A percentile compares a stretch with the other conserved stretches of the same genome.
Conservation (phyloP, 2,113 vertebrate genomes). For the Neogale vison region DNA sequence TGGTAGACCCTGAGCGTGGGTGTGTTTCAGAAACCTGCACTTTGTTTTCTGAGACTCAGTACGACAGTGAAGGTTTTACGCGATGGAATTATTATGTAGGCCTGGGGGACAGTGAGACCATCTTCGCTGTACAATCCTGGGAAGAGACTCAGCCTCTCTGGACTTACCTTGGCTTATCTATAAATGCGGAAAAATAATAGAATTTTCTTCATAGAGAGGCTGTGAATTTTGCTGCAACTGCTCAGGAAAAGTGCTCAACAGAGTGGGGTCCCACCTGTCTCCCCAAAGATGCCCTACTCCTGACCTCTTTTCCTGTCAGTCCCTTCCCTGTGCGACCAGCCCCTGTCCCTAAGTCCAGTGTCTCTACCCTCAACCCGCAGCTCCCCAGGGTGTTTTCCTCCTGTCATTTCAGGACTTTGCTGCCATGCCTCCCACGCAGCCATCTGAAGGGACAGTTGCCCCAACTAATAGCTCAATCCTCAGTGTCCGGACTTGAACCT, state of each 20-base stretch:
- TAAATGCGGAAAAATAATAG: not conserved
- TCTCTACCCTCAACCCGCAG: not conserved
- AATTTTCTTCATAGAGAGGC: not conserved
- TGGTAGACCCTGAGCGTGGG: not conserved
- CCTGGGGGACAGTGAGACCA: not conserved
- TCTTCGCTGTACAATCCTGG: not conserved
- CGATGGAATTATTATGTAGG: not conserved
- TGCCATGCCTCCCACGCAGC: not conserved
- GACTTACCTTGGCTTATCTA: not conserved
- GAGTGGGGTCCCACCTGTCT: not conserved
- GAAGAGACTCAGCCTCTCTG: not conserved
- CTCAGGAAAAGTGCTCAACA: not conserved
- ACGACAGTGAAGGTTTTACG: not conserved
- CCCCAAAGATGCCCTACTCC: not conserved
- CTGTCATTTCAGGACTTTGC: not conserved
- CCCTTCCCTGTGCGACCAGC: not conserved
- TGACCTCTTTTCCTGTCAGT: not conserved
- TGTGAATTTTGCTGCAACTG: not conserved
- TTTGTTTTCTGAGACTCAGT: not conserved
- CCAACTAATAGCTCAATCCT: not conserved
- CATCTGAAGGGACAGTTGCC: not conserved
- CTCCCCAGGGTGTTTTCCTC: not conserved
- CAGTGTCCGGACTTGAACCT: not conserved
- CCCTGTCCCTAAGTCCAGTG: not conserved
- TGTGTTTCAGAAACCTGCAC: not conserved